These are phyloP conservation scores for Volucella bombylans DNA, from an alignment of 2,888 invertebrate species.

Conservation along the genomic window DNA sequence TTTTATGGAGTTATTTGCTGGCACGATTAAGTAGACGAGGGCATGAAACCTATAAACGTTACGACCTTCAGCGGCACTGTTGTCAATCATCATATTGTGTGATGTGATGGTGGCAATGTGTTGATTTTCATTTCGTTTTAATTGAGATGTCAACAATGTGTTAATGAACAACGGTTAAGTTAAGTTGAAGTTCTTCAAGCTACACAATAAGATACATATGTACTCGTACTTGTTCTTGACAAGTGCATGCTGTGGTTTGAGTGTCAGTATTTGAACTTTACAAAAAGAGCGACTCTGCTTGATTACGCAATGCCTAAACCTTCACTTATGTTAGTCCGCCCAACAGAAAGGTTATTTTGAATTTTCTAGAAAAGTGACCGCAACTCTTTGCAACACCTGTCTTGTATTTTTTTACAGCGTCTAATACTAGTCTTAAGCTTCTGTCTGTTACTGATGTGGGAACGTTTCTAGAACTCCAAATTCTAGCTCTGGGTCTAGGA, in stretches of 20 bases:
- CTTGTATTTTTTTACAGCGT: no score
- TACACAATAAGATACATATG: conserved; percentile 14
- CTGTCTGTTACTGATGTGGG: no score
- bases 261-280: no score
- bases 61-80: conserved; percentile 53
- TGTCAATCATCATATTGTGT: conserved; percentile 55
- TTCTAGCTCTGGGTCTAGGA: no score
- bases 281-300: no score
- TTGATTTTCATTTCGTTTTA: conserved; percentile 70
- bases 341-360: no score
- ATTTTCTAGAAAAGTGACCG: no score
- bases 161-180: conserved; percentile 62
- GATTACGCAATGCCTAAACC: no score
- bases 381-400: no score
- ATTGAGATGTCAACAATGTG: conserved; percentile 71
- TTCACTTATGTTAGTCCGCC: no score
- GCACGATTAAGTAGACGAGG: conserved; percentile 29
- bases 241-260: background rate
- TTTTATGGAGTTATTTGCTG: conserved; percentile 16
- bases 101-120: conserved; percentile 51
- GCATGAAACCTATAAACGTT: conserved; percentile 65
- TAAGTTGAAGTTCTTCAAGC: conserved; percentile 15
- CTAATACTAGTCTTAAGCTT: no score
- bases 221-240: background rate
- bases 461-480: no score